These are phyloP conservation scores for Conopomorpha cramerella DNA, from an alignment of 1,140 invertebrate genomes.

Conservation along the genomic window DNA sequence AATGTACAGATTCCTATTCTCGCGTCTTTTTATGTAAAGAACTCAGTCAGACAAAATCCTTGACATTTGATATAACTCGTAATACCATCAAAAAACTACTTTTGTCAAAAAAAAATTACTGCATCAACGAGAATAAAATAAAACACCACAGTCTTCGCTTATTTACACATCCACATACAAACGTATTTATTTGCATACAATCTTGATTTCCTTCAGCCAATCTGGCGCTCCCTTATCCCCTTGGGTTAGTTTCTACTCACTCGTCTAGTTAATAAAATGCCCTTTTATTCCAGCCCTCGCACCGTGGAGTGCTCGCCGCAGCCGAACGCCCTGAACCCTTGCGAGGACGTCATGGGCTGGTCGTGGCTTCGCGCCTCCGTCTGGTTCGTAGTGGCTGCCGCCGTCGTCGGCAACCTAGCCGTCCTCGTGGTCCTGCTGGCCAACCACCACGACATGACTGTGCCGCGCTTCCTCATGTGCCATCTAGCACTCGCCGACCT, in stretches of 20 bases:
- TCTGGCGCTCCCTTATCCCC: background rate
- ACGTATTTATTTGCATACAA: too few relatives aligned
- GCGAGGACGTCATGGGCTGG: slow-evolving; percentile 90
- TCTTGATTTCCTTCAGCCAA: background rate
- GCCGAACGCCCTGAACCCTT: slow-evolving; percentile 86
- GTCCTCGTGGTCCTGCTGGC: slow-evolving; percentile 77
- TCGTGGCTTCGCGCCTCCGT: slow-evolving; percentile 76
- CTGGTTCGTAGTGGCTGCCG: slow-evolving; percentile 75
- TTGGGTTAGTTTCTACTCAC: background rate
- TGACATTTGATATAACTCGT: too few relatives aligned
- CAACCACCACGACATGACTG: slow-evolving; percentile 39
- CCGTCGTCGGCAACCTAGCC: slow-evolving; percentile 79
- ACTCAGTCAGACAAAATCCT: too few relatives aligned
- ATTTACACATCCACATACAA: too few relatives aligned
- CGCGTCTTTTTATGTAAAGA: too few relatives aligned
- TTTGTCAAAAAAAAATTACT: too few relatives aligned
- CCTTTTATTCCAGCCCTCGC: slow-evolving; percentile 25
- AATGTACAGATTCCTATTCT: too few relatives aligned
- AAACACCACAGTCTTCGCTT: too few relatives aligned
- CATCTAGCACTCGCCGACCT: slow-evolving; percentile 87
- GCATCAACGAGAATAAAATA: slow-evolving; percentile 2
- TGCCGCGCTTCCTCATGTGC: slow-evolving; percentile 68
- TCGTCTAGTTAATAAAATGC: background rate
- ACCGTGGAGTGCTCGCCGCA: slow-evolving; percentile 74
- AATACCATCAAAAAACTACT: too few relatives aligned